Percentiles rank a stretch among this genome's conserved stretches.
Evolutionary conservation across 2,888 invertebrate genomes (phyloP).

Genomic region (Cerastoderma edule): DNA sequence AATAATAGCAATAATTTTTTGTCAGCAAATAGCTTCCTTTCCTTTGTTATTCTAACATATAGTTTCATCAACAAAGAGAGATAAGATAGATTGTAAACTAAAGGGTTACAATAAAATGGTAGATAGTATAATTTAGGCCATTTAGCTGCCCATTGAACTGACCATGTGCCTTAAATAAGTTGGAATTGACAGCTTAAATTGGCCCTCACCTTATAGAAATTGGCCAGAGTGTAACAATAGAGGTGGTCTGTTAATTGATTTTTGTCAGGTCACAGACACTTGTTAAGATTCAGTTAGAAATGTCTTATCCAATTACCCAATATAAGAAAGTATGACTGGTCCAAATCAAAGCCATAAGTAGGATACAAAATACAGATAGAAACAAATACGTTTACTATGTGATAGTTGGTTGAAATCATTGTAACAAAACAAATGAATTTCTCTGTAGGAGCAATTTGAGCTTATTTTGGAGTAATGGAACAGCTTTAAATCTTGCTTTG

Average conservation of each 20-base stretch:
- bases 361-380: too few species aligned
- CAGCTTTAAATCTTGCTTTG: too few species aligned
- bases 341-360: too few species aligned
- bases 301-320: neutral
- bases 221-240: constrained; percentile 4
- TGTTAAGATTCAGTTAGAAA: constrained; percentile 2
- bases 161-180: constrained; percentile 10
- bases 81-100: too few species aligned
- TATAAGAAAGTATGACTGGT: constrained; percentile 3
- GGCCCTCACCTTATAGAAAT: constrained; percentile 12
- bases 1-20: neutral
- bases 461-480: too few species aligned
- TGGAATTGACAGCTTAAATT: constrained; percentile 11
- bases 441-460: too few species aligned
- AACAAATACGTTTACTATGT: too few species aligned
- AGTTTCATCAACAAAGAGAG: too few species aligned
- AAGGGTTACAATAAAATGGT: neutral
- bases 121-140: constrained; percentile 1
- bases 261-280: constrained; percentile 2
- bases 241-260: constrained; percentile 10
- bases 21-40: too few species aligned
- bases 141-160: constrained; percentile 4
- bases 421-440: too few species aligned
- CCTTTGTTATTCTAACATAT: too few species aligned
- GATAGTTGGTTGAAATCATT: too few species aligned